Base-by-base conservation (phyloP, 2,888 invertebrate genomes). In the Geotrupes spiniger region DNA sequence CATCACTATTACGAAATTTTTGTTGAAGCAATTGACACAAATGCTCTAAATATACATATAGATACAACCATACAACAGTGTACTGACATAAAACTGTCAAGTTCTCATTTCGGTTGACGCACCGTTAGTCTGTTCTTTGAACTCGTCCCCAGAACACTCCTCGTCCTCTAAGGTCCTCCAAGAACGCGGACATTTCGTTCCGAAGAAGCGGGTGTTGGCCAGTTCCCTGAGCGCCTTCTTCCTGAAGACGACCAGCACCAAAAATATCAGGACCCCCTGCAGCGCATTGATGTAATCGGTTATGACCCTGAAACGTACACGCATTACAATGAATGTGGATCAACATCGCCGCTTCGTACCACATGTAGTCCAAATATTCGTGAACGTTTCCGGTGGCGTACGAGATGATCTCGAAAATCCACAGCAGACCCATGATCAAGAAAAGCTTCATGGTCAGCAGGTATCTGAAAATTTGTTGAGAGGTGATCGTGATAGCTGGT, bases 371-470 rank as follows among this genome's bases (percentile, higher is more conserved):
- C n/a, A 63, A 42, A 27, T 59, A 49, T 15, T 48, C 49, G 36
- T 61, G 46, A 15, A 59, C 49, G 36, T 61, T 54, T 28, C 62
- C 60, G 16, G 65, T 50, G 3, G 63, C 60, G 17, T 64, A 66
- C 1, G 79, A 78, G 9, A 78, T 70, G 9, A 85, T 76, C 70
- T 87, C 87, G 58, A 86, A 86, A 53, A 83, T 77, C 86, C 86
- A 87, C 0, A 82, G 79, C 37, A 85, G 74, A 2, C 86, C 87
- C 84, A 85, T 86, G 0, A 85, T 78, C 2, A 85, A 69, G 57
- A 83, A 82, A 47, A 87, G 70, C 65, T 84, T 85, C 2, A 83
- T 63, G 43, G 83, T 85, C 15, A 85, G 68, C 21, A 78, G 70
- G 59, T 83, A 82, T 59, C 84, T 85, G 69, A 39, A 42, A n/a